phyloP scores from a whole-genome alignment of 2,797 vertebrate species.

The Antennarius maculatus region DNA sequence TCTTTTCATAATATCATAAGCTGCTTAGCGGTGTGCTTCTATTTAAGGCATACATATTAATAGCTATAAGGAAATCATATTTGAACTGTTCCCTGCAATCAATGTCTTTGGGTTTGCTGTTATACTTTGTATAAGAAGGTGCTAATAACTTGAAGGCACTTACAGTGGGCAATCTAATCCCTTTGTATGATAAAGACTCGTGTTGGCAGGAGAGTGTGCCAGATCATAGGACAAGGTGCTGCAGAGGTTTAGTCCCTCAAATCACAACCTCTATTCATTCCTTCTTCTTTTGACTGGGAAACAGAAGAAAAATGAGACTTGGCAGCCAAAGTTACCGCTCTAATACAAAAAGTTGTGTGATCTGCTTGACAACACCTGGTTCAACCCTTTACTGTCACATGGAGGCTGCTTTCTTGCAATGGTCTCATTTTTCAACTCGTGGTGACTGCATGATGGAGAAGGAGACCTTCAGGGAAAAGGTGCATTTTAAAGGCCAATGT shows the following conservation, averaged over 20 bases:
- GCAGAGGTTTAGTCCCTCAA: slow-evolving; percentile 74
- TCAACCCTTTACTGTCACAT: slow-evolving; percentile 29
- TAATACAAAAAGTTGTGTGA: slow-evolving; percentile 61
- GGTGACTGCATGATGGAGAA: not conserved
- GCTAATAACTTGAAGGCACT: slow-evolving; percentile 87
- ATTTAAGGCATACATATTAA: slow-evolving; percentile 93
- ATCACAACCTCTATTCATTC: slow-evolving; percentile 63
- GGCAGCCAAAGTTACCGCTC: slow-evolving; percentile 42
- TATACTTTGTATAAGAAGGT: slow-evolving; percentile 88
- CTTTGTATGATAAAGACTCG: slow-evolving; percentile 83
- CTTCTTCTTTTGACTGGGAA: slow-evolving; percentile 51
- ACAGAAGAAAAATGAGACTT: slow-evolving; percentile 53
- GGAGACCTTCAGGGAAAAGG: slow-evolving; percentile 4
- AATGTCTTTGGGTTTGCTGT: slow-evolving; percentile 87
- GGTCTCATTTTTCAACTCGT: not conserved
- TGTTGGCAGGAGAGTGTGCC: slow-evolving; percentile 74
- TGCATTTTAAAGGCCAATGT: not conserved
- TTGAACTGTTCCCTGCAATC: slow-evolving; percentile 89
- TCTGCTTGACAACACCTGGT: slow-evolving; percentile 47
- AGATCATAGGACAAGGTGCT: slow-evolving; percentile 83
- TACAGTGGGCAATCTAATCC: slow-evolving; percentile 86
- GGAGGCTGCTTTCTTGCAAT: not conserved
- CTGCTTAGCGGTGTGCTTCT: slow-evolving; percentile 90
- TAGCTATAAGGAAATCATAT: slow-evolving; percentile 91
- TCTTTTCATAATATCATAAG: slow-evolving; percentile 93